These are phyloP conservation scores for Enteromius unitaeniatus DNA, from an alignment of 2,797 vertebrate species.

Conservation along the genomic window DNA sequence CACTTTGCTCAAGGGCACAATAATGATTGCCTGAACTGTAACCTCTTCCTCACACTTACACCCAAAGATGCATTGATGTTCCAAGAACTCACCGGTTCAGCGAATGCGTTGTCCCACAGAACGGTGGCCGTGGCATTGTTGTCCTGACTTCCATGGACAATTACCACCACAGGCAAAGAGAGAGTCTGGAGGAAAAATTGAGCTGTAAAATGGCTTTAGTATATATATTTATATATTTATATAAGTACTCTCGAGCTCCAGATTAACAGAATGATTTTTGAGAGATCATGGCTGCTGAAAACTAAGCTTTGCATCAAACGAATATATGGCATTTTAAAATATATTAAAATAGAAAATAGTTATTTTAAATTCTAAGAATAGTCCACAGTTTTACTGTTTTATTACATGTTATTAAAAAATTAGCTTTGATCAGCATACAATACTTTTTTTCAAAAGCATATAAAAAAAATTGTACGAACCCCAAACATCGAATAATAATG, in stretches of 20 bases:
- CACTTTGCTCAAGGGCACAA: not conserved
- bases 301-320: not conserved
- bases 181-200: constrained; percentile 78
- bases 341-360: not conserved
- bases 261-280: not conserved
- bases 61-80: constrained; percentile 1
- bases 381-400: no score
- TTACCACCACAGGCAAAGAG: constrained; percentile 95
- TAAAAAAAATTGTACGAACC: no score
- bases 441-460: no score
- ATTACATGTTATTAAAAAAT: no score
- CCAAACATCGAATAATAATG: not conserved
- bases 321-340: not conserved
- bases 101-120: constrained; percentile 97
- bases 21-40: constrained; percentile 11
- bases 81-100: constrained; percentile 87
- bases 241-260: no score
- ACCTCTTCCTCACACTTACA: not conserved
- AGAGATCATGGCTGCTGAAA: not conserved
- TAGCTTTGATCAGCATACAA: no score
- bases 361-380: not conserved
- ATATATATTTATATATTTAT: not conserved
- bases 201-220: not conserved
- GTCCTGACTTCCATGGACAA: constrained; percentile 96
- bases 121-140: constrained; percentile 96